Base-by-base conservation (phyloP, 2,888 invertebrate species). In the Eupithecia dodoneata region DNA sequence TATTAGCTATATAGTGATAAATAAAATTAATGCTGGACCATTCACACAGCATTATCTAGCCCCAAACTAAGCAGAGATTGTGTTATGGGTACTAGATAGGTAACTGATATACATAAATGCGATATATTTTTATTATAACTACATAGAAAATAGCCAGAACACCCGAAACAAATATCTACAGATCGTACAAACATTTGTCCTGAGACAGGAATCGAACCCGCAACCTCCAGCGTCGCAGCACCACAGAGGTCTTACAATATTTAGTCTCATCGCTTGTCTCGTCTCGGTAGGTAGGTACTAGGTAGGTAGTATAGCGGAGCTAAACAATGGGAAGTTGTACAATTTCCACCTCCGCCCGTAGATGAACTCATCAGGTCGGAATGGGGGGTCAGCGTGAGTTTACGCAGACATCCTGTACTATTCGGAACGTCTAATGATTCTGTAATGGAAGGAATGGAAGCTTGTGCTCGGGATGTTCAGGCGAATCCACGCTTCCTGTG, bases 251-350 rank as follows among this genome's bases (percentile, higher is more conserved):
- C 30, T 30, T 30, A 69, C 44, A 45, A n/a, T 15, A 67, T 15
- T 42, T 67, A 2, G 18, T 47, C 30, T 30, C 47, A 70, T 70
- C 76, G 70, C 75, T 72, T 73, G 75, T 71, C 71, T 78, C 79
- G 75, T 59, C 77, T 76, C 79, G 30, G 30, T 30, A 30, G 30
- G 30, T 30, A 30, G 30, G 30, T 30, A n/a, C n/a, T n/a, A 30
- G 30, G 30, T 30, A 30, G 30, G 30, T 30, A 30, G 30, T 42
- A 80, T 81, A 80, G 76, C 52, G 55, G 66, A 77, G 41, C 79
- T 80, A 83, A 83, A 79, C 82, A 83, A 85, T 84, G 84, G 88
- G 85, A 87, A 86, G 86, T 86, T 85, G 84, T 83, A 84, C 85
- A 85, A 85, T 86, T 83, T 86, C 87, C 86, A 84, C 85, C 83